These are phyloP conservation scores for Poliocrania exsul DNA, from an alignment of 2,797 vertebrate genomes.

Conservation along the genomic window DNA sequence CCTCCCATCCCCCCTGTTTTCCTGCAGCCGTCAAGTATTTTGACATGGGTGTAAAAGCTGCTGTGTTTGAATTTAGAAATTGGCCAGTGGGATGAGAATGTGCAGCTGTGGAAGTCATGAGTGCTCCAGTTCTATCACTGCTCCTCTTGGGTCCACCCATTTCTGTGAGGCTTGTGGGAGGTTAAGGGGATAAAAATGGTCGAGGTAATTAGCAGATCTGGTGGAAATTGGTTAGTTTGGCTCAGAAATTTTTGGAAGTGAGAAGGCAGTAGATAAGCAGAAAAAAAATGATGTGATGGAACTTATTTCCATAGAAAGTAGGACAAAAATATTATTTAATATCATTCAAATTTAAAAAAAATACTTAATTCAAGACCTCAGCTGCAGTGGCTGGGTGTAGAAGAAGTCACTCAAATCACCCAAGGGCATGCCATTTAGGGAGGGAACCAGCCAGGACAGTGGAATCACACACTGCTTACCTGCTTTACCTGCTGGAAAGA, in stretches of 20 bases:
- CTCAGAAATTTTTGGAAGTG: not conserved
- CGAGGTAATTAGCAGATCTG: slow-evolving; percentile 26
- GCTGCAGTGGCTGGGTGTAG: not conserved
- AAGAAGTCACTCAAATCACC: not conserved
- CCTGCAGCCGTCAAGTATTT: slow-evolving; percentile 15
- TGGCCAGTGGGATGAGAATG: slow-evolving; percentile 70
- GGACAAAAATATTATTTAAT: not conserved
- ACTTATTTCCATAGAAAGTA: not conserved
- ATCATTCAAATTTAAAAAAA: not conserved
- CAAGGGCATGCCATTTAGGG: not conserved
- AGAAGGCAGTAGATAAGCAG: not conserved
- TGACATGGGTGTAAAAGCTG: slow-evolving; percentile 37
- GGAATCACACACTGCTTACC: not conserved
- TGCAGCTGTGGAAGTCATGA: slow-evolving; percentile 56
- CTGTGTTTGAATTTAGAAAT: slow-evolving; percentile 66
- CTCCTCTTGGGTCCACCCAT: slow-evolving; percentile 54
- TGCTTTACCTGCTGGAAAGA: not conserved
- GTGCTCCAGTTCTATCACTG: slow-evolving; percentile 17
- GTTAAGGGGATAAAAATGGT: slow-evolving; percentile 59
- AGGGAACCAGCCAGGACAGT: not conserved
- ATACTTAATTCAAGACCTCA: not conserved
- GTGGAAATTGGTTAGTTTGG: not conserved
- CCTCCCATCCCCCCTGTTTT: not conserved
- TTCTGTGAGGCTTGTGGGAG: slow-evolving; percentile 48
- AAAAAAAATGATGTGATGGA: not conserved